Evolutionary conservation across 2,888 invertebrate genomes (phyloP), one percentile per base, ranked within the genome.

Genomic region (Aproaerema taeniolella): DNA sequence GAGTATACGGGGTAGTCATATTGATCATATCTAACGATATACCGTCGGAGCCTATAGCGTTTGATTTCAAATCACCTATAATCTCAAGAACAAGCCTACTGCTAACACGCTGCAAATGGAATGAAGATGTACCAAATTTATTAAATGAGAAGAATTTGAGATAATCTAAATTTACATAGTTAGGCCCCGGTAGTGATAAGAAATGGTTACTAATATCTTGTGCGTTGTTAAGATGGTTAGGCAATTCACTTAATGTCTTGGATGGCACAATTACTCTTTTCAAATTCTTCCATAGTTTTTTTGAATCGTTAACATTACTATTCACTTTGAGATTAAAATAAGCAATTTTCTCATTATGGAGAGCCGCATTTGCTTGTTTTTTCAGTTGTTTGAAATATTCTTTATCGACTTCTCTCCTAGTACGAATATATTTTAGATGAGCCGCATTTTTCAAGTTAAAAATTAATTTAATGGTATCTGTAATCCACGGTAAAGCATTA

Each of bases 331-430:
- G 7, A 20, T 20, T 20, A 20, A 20, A 20, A 20, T 20, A 20
- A 6, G 20, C 20, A 20, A 7, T 7, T 20, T 20, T 20, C 7
- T 20, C 20, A 6, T 20, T 20, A 7, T 6, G 7, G 7, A 20
- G 20, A 20, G 20, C 20, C 64, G 67, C 50, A 69, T 72, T 1
- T 52, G 50, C 16, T 63, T 76, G 41, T 63, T 74, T 37, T 73
- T 68, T 37, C 51, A 28, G 3, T 28, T 28, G 2, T 28, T 10
- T 28, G n/a, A 28, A 28, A 28, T 28, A 28, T n/a, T 20, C 20
- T 4, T 7, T 4, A 20, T 20, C 20, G 7, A 4, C 7, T 4
- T 20, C 20, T 7, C 7, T 20, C 7, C 7, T 20, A 20, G 20
- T 20, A 20, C 7, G 4, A 6, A 20, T 6, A 20, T 20, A 20